These are phyloP conservation scores for Caenorhabditis sp. DNA, from an alignment of 2,888 invertebrate genomes.

Conservation along the genomic window DNA sequence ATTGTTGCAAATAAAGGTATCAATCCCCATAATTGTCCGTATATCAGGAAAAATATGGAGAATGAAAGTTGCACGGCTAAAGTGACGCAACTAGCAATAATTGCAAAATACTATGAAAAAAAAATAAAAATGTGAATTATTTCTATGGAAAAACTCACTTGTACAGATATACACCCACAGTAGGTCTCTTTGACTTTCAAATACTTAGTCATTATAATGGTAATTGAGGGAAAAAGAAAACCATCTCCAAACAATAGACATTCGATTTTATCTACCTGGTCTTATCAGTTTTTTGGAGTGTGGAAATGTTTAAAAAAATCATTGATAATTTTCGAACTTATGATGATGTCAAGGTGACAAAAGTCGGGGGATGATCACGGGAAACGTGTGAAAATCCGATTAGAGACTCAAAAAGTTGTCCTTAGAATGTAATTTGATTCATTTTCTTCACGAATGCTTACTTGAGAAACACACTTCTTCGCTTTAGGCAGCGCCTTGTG, in stretches of 20 bases:
- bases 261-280: constrained; percentile 26
- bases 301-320: constrained; percentile 21
- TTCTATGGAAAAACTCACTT: constrained; percentile 18
- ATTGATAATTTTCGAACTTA: constrained; percentile 39
- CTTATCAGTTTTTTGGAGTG: constrained; percentile 41
- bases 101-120: constrained; percentile 50
- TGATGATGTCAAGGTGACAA: constrained; percentile 40
- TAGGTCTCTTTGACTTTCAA: constrained; percentile 49
- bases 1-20: constrained; percentile 42
- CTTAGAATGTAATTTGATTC: background rate
- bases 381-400: constrained; percentile 51
- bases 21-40: constrained; percentile 49
- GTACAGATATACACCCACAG: constrained; percentile 47
- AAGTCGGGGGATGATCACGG: constrained; percentile 26
- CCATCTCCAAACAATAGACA: constrained; percentile 44
- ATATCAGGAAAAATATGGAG: constrained; percentile 56
- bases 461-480: no score
- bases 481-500: no score
- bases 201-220: constrained; percentile 49
- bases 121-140: background rate
- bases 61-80: constrained; percentile 37
- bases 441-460: no score
- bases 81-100: constrained; percentile 37
- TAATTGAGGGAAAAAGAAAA: constrained; percentile 19
- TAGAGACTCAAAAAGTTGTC: background rate